A percentile compares a stretch with the other conserved stretches of the same genome.
Evolutionary conservation across 2,888 invertebrate species (phyloP).

Genomic region (Tetanocera ferruginea): DNA sequence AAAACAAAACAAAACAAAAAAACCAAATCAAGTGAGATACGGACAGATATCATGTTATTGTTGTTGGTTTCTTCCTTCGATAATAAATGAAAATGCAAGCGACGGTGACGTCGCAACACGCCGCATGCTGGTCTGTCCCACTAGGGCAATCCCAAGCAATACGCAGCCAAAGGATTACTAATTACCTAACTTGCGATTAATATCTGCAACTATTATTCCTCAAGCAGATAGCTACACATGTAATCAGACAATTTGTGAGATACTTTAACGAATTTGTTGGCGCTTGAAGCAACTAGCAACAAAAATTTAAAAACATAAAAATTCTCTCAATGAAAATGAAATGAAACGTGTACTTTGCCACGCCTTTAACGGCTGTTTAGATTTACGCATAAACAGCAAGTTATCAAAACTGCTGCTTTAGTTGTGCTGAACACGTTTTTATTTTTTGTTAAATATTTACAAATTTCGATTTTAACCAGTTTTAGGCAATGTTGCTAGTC

Average conservation of each 20-base stretch:
- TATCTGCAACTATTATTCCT: conserved; percentile 38
- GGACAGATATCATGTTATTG: neutral
- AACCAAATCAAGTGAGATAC: neutral
- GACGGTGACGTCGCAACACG: neutral
- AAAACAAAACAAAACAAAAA: neutral
- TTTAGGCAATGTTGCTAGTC: conserved; percentile 1
- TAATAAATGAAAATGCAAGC: neutral
- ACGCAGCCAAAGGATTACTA: conserved; percentile 23
- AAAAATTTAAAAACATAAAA: neutral
- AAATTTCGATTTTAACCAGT: neutral
- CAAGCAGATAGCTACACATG: conserved; percentile 40
- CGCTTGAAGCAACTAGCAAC: neutral
- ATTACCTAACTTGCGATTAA: neutral
- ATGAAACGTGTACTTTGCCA: neutral
- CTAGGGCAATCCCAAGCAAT: neutral
- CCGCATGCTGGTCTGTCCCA: neutral
- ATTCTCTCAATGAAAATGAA: neutral
- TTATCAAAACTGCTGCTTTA: neutral
- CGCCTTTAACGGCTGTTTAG: neutral
- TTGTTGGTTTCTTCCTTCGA: neutral
- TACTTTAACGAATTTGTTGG: neutral
- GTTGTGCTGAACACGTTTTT: neutral
- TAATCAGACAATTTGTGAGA: conserved; percentile 41
- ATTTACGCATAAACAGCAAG: neutral
- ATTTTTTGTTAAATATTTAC: conserved; percentile 12